Conservation (phyloP, 2,113 vertebrate genomes). For the Tautogolabrus adspersus region DNA sequence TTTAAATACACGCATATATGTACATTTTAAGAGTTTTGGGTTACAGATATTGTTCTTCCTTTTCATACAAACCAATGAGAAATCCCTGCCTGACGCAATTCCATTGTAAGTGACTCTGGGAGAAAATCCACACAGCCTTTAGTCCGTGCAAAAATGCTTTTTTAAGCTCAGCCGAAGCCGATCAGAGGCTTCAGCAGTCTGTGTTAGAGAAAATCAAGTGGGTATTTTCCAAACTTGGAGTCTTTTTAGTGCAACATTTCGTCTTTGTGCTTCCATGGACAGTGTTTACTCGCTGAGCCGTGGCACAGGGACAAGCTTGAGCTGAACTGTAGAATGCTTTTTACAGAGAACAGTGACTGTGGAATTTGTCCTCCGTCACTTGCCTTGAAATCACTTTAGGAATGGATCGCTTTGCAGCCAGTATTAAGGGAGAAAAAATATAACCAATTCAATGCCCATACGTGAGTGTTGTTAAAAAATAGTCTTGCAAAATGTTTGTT, state of each 20-base stretch:
- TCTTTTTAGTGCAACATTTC: background rate
- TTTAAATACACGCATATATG: background rate
- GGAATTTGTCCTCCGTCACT: constrained; percentile 1
- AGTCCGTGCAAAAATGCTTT: constrained; percentile 32
- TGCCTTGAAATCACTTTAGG: background rate
- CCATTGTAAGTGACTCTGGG: constrained; percentile 33
- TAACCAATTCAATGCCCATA: background rate
- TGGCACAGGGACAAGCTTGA: background rate
- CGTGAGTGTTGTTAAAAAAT: background rate
- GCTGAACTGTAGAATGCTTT: constrained; percentile 1
- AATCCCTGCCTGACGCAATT: constrained; percentile 33
- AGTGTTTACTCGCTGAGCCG: constrained; percentile 10
- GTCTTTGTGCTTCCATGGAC: constrained; percentile 5
- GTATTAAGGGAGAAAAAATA: background rate
- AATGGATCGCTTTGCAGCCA: background rate
- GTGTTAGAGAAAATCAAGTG: constrained; percentile 25
- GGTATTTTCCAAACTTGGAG: constrained; percentile 17
- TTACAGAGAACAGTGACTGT: constrained; percentile 10
- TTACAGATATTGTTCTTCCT: background rate
- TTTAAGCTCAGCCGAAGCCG: constrained; percentile 9
- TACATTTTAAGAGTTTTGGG: background rate
- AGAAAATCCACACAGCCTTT: constrained; percentile 18
- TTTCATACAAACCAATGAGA: background rate
- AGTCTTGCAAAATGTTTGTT: too few species aligned
- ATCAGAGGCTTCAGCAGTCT: constrained; percentile 12